phyloP scores from a whole-genome alignment of 2,888 invertebrate genomes.

The Hoplodrina ambigua region DNA sequence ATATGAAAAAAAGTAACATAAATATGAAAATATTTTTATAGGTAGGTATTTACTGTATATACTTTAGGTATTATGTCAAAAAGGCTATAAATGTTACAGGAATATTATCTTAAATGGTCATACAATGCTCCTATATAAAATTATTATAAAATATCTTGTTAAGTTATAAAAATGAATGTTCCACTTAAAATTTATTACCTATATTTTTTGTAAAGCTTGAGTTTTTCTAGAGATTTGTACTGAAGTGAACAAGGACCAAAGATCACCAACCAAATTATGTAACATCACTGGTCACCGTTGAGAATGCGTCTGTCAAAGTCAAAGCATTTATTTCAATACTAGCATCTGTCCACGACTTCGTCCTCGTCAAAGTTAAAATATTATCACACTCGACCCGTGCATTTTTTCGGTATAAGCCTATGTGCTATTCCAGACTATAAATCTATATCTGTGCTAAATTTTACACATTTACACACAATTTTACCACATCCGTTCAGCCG shows the following conservation, averaged over 20 bases:
- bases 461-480: too few species aligned
- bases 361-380: too few species aligned
- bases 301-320: too few species aligned
- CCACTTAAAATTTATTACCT: neutral
- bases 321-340: too few species aligned
- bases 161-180: slow-evolving; percentile 3
- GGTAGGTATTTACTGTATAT: slow-evolving; percentile 34
- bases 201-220: neutral
- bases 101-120: slow-evolving; percentile 41
- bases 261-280: neutral
- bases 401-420: too few species aligned
- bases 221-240: slow-evolving; percentile 20
- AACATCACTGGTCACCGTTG: too few species aligned
- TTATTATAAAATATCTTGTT: slow-evolving; percentile 10
- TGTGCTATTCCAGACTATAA: too few species aligned
- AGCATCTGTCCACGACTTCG: too few species aligned
- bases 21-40: slow-evolving; percentile 25
- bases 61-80: slow-evolving; percentile 50
- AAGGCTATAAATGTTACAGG: slow-evolving; percentile 46
- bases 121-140: slow-evolving; percentile 13
- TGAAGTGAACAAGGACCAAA: neutral
- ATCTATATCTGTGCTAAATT: too few species aligned
- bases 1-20: slow-evolving; percentile 24
- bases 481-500: too few species aligned
- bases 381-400: too few species aligned